Evolutionary conservation across 2,888 invertebrate species (phyloP).

Genomic region (Hirudinaria manillensis): DNA sequence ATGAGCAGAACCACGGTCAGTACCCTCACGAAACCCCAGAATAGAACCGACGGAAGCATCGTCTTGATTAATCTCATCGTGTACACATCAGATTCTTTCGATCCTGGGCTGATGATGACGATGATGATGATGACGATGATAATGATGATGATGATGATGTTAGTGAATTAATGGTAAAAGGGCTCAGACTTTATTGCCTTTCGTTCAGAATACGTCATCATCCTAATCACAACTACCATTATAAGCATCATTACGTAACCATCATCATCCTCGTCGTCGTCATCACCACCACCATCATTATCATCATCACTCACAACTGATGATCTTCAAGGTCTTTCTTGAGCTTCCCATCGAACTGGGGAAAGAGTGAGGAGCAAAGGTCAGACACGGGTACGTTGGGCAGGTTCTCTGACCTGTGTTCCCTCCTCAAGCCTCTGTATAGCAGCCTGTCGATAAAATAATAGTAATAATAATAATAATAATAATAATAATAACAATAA

Average conservation of each 20-base stretch:
- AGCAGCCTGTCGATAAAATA: background rate
- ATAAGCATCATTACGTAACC: slow-evolving; percentile 32
- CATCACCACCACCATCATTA: slow-evolving; percentile 31
- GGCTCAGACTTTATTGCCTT: background rate
- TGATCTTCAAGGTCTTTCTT: slow-evolving; percentile 9
- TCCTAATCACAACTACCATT: slow-evolving; percentile 24
- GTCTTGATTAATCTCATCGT: background rate
- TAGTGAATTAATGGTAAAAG: background rate
- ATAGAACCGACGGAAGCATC: background rate
- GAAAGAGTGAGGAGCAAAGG: slow-evolving; percentile 2
- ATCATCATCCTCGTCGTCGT: slow-evolving; percentile 32
- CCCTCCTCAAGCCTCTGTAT: background rate
- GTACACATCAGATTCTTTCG: slow-evolving; percentile 12
- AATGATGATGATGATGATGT: slow-evolving; percentile 14
- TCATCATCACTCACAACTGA: slow-evolving; percentile 26
- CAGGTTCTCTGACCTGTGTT: slow-evolving; percentile 3
- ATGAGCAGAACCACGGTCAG: slow-evolving; percentile 16
- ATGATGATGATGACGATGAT: slow-evolving; percentile 4
- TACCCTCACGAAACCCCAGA: slow-evolving; percentile 4
- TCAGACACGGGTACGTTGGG: background rate
- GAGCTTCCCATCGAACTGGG: background rate
- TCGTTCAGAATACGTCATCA: slow-evolving; percentile 12
- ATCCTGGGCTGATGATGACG: slow-evolving; percentile 16
- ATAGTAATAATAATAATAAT: slow-evolving; percentile 1
- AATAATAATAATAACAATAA: background rate